phyloP scores from a whole-genome alignment of 2,888 invertebrate species.

The Apamea anceps region DNA sequence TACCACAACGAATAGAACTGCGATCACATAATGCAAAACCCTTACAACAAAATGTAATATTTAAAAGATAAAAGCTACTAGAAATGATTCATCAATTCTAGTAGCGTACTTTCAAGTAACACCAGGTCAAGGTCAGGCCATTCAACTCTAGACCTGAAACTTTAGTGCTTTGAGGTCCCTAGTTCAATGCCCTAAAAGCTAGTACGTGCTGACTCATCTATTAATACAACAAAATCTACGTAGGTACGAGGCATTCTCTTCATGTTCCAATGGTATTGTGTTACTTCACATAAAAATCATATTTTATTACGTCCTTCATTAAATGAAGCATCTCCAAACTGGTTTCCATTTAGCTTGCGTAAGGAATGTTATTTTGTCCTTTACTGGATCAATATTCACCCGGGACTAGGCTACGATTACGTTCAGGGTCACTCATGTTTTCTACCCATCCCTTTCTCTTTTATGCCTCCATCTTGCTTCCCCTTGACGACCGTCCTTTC shows the following conservation, averaged over 20 bases:
- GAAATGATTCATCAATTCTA: neutral
- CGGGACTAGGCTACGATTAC: conserved; percentile 75
- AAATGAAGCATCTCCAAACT: conserved; percentile 32
- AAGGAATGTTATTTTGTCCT: conserved; percentile 53
- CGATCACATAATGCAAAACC: neutral
- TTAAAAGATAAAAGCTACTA: neutral
- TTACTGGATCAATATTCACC: conserved; percentile 69
- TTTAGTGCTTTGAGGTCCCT: neutral
- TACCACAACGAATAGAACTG: neutral
- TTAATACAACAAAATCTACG: conserved; percentile 1
- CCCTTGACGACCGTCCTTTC: conserved; percentile 64
- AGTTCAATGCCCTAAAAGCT: conserved; percentile 35
- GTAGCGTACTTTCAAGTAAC: neutral
- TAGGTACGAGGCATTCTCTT: neutral
- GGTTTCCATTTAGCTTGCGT: conserved; percentile 53
- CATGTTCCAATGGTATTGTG: neutral
- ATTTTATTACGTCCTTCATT: conserved; percentile 18
- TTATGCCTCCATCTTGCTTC: conserved; percentile 64
- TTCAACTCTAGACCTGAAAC: conserved; percentile 39
- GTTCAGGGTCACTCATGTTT: conserved; percentile 83
- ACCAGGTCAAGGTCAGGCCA: conserved; percentile 33
- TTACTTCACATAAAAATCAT: conserved; percentile 12
- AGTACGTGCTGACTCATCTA: conserved; percentile 10
- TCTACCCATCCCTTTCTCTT: conserved; percentile 71
- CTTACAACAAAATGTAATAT: neutral